These are phyloP conservation scores for Silurus glanis DNA, from an alignment of 2,113 vertebrate genomes.

Conservation along the genomic window DNA sequence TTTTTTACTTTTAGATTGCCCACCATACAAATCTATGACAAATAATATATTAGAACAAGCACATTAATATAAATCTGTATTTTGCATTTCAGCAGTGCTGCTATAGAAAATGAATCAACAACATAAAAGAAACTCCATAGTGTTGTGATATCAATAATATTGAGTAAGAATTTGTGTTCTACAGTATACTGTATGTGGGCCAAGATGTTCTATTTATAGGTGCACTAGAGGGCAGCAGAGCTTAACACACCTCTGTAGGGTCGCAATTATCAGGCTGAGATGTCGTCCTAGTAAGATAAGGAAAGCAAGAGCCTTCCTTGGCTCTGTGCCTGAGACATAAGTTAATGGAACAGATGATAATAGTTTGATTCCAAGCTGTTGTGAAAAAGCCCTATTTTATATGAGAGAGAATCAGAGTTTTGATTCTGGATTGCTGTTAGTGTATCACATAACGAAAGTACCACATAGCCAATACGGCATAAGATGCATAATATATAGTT, in stretches of 20 bases:
- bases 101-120: neutral
- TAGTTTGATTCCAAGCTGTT: neutral
- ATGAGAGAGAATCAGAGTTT: neutral
- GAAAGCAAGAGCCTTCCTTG: neutral
- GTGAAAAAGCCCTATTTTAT: neutral
- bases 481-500: neutral
- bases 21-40: neutral
- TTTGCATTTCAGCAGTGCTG: neutral
- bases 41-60: neutral
- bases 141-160: neutral
- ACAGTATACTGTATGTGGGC: neutral
- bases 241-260: neutral
- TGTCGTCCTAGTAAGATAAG: neutral
- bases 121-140: neutral
- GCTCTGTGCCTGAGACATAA: conserved; percentile 7
- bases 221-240: conserved; percentile 47
- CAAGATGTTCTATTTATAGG: neutral
- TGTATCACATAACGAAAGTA: neutral
- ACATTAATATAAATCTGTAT: neutral
- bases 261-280: neutral
- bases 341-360: conserved; percentile 11
- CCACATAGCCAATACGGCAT: neutral
- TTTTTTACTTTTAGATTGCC: neutral
- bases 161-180: neutral
- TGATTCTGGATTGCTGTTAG: neutral